Base-by-base conservation (phyloP, 2,888 invertebrate genomes). In the Plagodis dolabraria region DNA sequence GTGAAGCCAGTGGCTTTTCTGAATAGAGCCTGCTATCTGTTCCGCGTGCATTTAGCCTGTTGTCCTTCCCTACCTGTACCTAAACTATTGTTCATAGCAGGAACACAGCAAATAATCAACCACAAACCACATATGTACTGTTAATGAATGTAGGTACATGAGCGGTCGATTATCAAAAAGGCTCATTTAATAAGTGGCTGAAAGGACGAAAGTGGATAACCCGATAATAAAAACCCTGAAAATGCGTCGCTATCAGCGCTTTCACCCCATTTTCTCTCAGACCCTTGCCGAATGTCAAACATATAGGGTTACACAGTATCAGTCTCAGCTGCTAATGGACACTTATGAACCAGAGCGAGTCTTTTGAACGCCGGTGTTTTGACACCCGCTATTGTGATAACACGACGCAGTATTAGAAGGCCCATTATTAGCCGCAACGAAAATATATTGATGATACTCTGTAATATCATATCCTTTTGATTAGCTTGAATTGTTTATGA, bases 281-380 rank as follows among this genome's bases (percentile, higher is more conserved):
- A 75, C 76, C 77, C 79, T 82, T 75, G 71, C 76, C 77, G 79
- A 86, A 84, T 80, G 82, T 83, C 87, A 89, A 87, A 89, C 85
- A 82, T 87, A 89, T 89, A 86, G 82, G 81, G 87, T 89, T 89
- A 86, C 89, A 78, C 67, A 80, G 77, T 82, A 85, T 85, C 86
- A 83, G 79, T 80, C 79, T 79, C 80, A 70, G 72, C 77, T 75
- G 73, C 82, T 90, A 90, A 89, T 90, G 90, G 89, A 89, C 89
- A 85, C 89, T 88, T 83, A 81, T 81, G 76, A 78, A 76, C 74
- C 72, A 75, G 74, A 80, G 82, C 75, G 79, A 76, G 79, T 72
- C 79, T 80, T 83, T 85, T 80, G 77, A 80, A 75, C 69, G 70
- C 64, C 68, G 69, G 69, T 81, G 75, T 81, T 78, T 79, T 85